Conservation (phyloP, 2,888 invertebrate species). For the Hirtodrosophila alboralis region DNA sequence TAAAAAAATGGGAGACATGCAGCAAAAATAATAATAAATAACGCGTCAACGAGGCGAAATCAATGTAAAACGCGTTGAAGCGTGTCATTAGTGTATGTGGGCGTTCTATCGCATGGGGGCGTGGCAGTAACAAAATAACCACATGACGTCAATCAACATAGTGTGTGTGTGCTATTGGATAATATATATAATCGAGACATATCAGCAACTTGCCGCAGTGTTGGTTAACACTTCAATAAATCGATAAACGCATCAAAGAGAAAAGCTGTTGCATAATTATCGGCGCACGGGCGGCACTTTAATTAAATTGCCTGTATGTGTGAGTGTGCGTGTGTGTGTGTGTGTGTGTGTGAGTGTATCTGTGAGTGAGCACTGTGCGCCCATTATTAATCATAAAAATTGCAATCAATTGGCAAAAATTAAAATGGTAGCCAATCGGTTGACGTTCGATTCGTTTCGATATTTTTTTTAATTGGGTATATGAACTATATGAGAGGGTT, state of each 20-base stretch:
- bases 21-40: slow-evolving; percentile 70
- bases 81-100: slow-evolving; percentile 61
- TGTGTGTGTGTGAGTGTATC: slow-evolving; percentile 1
- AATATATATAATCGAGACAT: slow-evolving; percentile 41
- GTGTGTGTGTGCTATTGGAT: slow-evolving; percentile 16
- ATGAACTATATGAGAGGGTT: not conserved
- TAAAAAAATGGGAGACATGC: slow-evolving; percentile 29
- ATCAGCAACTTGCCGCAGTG: slow-evolving; percentile 72
- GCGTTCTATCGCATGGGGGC: slow-evolving; percentile 29
- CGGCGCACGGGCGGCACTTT: slow-evolving; percentile 51
- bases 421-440: slow-evolving; percentile 45
- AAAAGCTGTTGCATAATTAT: slow-evolving; percentile 77
- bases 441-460: slow-evolving; percentile 28
- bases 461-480: slow-evolving; percentile 18
- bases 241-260: slow-evolving; percentile 77
- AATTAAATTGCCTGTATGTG: slow-evolving; percentile 51
- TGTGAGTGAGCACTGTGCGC: slow-evolving; percentile 34
- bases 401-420: slow-evolving; percentile 70
- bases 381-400: slow-evolving; percentile 64
- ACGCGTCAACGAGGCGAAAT: slow-evolving; percentile 63
- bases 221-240: slow-evolving; percentile 78
- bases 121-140: slow-evolving; percentile 48
- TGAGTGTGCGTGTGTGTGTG: not conserved
- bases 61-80: slow-evolving; percentile 71
- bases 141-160: slow-evolving; percentile 57